Conservation (phyloP, 1,140 invertebrate genomes). For the Plectrocnemia conspersa region DNA sequence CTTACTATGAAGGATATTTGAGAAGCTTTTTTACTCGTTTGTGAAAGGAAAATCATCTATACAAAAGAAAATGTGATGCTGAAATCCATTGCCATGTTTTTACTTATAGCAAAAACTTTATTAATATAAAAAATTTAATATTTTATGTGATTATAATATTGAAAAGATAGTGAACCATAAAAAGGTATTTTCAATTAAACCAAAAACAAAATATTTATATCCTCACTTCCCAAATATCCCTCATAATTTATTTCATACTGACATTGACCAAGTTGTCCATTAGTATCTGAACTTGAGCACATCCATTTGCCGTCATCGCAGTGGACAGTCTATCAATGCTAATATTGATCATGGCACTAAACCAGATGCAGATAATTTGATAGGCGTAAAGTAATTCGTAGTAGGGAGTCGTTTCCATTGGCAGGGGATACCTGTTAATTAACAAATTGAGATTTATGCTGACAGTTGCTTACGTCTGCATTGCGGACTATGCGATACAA, state of each 20-base stretch:
- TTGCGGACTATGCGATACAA: no score
- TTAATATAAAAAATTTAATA: no score
- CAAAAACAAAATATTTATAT: no score
- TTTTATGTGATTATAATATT: no score
- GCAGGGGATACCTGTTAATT: conserved; percentile 35
- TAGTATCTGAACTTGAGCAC: conserved; percentile 37
- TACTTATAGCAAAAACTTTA: no score
- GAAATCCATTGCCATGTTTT: no score
- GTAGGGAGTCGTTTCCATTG: conserved; percentile 16
- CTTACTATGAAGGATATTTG: no score
- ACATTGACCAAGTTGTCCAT: conserved; percentile 36
- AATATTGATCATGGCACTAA: conserved; percentile 37
- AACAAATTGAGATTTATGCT: neutral
- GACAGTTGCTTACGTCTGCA: neutral
- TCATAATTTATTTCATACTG: conserved; percentile 11
- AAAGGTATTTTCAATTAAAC: no score
- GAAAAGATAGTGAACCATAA: no score
- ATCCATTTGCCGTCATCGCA: conserved; percentile 35
- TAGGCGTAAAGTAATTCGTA: conserved; percentile 34
- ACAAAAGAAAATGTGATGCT: no score
- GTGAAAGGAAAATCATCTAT: neutral
- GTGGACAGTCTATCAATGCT: conserved; percentile 37
- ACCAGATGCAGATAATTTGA: conserved; percentile 32
- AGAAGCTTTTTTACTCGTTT: no score
- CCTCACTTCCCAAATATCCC: conserved; percentile 16